Evolutionary conservation across 2,113 vertebrate genomes (phyloP), one percentile per base, ranked within the genome.

Genomic region (Dicentrarchus labrax): DNA sequence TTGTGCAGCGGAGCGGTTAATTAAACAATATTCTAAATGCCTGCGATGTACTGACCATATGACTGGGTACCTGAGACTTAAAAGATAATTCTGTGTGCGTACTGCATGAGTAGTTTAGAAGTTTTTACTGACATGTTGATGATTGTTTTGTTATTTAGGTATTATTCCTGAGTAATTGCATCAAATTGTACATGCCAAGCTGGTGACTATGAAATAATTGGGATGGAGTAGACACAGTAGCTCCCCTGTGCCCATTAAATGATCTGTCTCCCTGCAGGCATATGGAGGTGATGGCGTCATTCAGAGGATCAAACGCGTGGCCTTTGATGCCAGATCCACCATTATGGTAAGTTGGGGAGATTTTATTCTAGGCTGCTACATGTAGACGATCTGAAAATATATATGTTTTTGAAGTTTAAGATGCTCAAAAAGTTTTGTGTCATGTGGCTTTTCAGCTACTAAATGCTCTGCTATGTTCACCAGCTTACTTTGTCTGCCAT

Each of bases 201-300:
- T 57, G 19, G 5, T 50, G 48, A 51, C 30, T 61, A 36, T 72
- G 41, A 82, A 74, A 30, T 30, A 30, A 39, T 7, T 60, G 19
- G n/a, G 10, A 66, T 50, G 21, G 39, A 24, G 22, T 30, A 9
- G 7, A 48, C 8, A 3, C 12, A 16, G 64, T 24, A 47, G 13
- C 64, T 13, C 21, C 16, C 21, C 62, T 67, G 7, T 50, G 38
- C 66, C n/a, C 30, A 51, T 83, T 61, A 43, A 69, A 68, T 4
- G 8, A 8, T 82, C 15, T 85, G 69, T 92, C 53, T 89, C 81
- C 48, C 71, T 87, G 83, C 94, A 99, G 98, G 97, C 97, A n/a
- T 95, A 98, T 36, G 98, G 98, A 91, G 98, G 98, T 71, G 98
- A 99, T 79, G 97, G 98, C 88, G 84, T 99, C 92, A 93, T 97